Evolutionary conservation across 2,888 invertebrate genomes (phyloP), one percentile per base, ranked within the genome.

Genomic region (Physocephala rufipes): DNA sequence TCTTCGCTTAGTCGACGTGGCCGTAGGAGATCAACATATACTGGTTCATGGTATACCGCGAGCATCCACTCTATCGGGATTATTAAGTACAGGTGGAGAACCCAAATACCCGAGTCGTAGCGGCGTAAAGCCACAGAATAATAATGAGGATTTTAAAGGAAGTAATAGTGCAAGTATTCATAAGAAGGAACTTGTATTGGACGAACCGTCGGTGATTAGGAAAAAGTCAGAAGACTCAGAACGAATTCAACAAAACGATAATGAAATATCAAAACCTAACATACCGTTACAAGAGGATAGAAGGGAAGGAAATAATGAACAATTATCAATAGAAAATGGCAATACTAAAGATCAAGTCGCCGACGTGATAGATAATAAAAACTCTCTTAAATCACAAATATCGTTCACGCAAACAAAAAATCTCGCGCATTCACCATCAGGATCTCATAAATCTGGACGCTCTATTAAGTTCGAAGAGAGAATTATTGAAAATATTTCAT

Each of bases 31-130:
- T 63, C 81, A 82, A 21, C 86, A 86, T 51, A 81, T 86, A 12
- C 72, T 86, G 13, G 86, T 85, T 1, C 84, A 86, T 72, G 85
- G 86, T 16, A 77, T 85, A 24, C 85, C 85, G 19, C 76, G 84
- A 64, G 79, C 83, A 0, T 79, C 83, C 3, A 78, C 78, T 3
- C 67, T 79, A 0, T 82, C 82, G 19, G 79, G 80, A 3, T 76
- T 79, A 7, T 73, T 74, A 15, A 79, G 78, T 3, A 75, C 78
- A 3, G 71, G 72, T 0, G 73, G 75, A 1, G 81, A 80, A n/a
- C 79, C 79, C 58, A 79, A 76, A 2, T 76, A 78, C 21, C 76
- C 81, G 74, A 80, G 80, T 73, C 82, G 80, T 59, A 84, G 79
- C 53, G 78, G 79, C 70, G 81, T 80, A 45, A 72, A 82, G 71